Percentiles rank a stretch among this genome's conserved stretches.
Evolutionary conservation across 2,888 invertebrate genomes (phyloP).

Genomic region (Polylopha cassiicola): DNA sequence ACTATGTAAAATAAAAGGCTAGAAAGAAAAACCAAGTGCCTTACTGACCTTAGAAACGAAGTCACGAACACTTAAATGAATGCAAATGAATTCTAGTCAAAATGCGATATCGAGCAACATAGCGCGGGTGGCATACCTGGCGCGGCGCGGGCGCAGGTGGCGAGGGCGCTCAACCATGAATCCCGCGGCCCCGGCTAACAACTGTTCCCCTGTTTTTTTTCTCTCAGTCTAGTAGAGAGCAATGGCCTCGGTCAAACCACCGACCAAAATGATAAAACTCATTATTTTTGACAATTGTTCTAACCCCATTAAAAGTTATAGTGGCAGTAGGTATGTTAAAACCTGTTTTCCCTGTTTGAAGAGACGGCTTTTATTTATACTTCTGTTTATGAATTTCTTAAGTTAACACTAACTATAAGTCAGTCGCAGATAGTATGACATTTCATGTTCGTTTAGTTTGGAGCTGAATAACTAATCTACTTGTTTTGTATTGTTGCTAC

Average conservation of each 20-base stretch:
- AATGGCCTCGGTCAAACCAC: conserved; percentile 52
- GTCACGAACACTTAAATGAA: no score
- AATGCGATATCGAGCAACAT: conserved; percentile 36
- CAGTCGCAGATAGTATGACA: no score
- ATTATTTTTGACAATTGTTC: conserved; percentile 31
- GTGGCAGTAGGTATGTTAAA: conserved; percentile 24
- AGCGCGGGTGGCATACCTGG: conserved; percentile 18
- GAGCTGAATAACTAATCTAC: no score
- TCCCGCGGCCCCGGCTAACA: conserved; percentile 53
- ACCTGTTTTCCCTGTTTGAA: conserved; percentile 30
- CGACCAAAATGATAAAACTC: conserved; percentile 32
- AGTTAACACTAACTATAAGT: conserved; percentile 20
- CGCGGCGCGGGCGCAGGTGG: conserved; percentile 56
- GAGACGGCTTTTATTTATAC: conserved; percentile 30
- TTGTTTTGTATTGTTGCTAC: no score
- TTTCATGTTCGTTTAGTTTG: no score
- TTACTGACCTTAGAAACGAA: no score
- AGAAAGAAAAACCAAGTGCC: no score
- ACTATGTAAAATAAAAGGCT: no score
- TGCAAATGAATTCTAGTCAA: conserved; percentile 19
- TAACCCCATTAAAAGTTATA: conserved; percentile 32
- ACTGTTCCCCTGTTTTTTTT: conserved; percentile 65
- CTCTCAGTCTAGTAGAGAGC: conserved; percentile 52
- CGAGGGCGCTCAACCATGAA: conserved; percentile 67
- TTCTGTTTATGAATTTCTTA: conserved; percentile 25